Base-by-base conservation (phyloP, 1,140 invertebrate species). In the Plectus sambesii region DNA sequence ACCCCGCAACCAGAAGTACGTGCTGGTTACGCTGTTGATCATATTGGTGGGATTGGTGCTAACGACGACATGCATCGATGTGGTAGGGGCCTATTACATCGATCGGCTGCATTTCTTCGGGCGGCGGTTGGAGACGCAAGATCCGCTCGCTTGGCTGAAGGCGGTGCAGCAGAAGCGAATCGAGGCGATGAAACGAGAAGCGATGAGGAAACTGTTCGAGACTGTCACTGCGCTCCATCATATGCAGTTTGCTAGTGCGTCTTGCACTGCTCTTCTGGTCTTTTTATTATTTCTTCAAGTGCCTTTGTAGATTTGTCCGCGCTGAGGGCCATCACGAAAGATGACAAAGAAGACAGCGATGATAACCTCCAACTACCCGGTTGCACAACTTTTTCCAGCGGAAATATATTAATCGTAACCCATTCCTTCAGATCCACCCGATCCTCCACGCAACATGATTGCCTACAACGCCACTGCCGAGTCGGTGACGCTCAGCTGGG, bases 171-270 rank as follows among this genome's bases (percentile, higher is more conserved):
- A 69, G 49, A 50, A 55, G 15, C 40, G 64, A 40, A 67, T 67
- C 35, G 66, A 67, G 20, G 66, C 63, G 29, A 69, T 67, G 66
- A 67, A 67, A 42, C 40, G 63, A 29, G 64, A 67, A 40, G 64
- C 64, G 27, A 69, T 67, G 63, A 37, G 64, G n/a, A 68, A 63
- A 39, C 37, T 67, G 5, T 69, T 67, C 36, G 66, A 67, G 37
- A 67, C 63, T 20, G 56, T 66, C 2, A 65, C 66, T 15, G 64
- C 64, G 6, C 50, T 67, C 24, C 53, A 64, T 51, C 63, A 61
- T 19, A 53, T 64, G 35, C 48, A 58, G 33, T 58, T 64, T 26
- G 56, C 55, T 5, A 39, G 53, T 53, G 45, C 27, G 29, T 12
- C 24, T n/a, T n/a, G n/a, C n/a, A n/a, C n/a, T n/a, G n/a, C n/a